Evolutionary conservation across 2,113 vertebrate genomes (phyloP).

Genomic region (Psittacus erithacus): DNA sequence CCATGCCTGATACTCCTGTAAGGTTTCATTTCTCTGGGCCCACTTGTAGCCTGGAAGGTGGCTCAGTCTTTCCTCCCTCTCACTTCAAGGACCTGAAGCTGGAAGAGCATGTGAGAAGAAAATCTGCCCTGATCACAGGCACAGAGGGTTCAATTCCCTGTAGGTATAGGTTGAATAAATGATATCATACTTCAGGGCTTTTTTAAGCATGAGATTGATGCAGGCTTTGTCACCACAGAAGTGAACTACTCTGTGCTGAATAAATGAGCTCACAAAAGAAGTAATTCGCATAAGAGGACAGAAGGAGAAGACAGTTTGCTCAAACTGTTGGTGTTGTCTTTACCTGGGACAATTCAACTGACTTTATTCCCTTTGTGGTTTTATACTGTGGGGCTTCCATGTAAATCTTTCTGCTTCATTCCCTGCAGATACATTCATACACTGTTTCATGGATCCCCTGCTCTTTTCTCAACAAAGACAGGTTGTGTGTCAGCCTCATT

Average conservation of each 20-base stretch:
- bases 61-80: background rate
- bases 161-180: background rate
- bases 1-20: background rate
- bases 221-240: background rate
- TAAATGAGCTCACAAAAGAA: background rate
- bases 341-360: background rate
- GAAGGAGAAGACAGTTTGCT: background rate
- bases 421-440: background rate
- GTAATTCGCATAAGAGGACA: background rate
- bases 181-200: background rate
- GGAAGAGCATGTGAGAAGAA: background rate
- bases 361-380: background rate
- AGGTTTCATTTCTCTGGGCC: background rate
- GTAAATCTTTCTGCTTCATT: background rate
- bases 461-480: slow-evolving; percentile 18
- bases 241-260: background rate
- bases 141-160: background rate
- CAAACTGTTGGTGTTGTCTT: background rate
- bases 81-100: background rate
- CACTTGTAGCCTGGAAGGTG: background rate
- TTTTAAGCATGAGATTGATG: background rate
- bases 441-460: background rate
- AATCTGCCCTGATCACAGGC: background rate
- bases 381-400: background rate
- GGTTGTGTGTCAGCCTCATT: background rate